A percentile compares a stretch with the other conserved stretches of the same genome.
Evolutionary conservation across 2,888 invertebrate genomes (phyloP).

Genomic region (Xestia c-nigrum): DNA sequence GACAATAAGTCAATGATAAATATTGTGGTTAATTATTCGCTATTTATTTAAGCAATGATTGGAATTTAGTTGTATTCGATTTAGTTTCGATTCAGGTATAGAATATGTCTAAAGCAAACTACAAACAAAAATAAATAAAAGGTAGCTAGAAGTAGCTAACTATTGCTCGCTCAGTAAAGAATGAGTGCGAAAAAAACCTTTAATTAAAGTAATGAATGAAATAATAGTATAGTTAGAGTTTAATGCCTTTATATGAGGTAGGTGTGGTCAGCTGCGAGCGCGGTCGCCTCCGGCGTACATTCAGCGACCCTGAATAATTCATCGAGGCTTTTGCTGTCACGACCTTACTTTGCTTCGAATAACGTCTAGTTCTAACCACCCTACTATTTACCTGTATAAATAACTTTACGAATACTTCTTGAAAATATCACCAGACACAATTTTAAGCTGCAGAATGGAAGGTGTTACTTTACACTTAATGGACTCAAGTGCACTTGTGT

Average conservation of each 20-base stretch:
- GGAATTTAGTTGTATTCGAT: neutral
- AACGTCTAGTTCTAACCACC: slow-evolving; percentile 69
- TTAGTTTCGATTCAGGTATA: neutral
- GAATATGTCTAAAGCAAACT: neutral
- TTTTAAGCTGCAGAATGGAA: slow-evolving; percentile 65
- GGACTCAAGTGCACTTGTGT: slow-evolving; percentile 71
- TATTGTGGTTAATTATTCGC: neutral
- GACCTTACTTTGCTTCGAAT: slow-evolving; percentile 75
- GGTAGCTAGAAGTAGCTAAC: neutral
- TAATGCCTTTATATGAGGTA: slow-evolving; percentile 68
- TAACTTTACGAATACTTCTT: slow-evolving; percentile 60
- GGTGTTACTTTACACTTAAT: slow-evolving; percentile 70
- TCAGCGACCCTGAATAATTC: slow-evolving; percentile 85
- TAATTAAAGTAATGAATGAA: slow-evolving; percentile 49
- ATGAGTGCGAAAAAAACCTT: slow-evolving; percentile 2
- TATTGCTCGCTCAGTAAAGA: neutral
- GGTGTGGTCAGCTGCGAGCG: slow-evolving; percentile 74
- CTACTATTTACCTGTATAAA: slow-evolving; percentile 52
- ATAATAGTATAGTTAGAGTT: slow-evolving; percentile 47
- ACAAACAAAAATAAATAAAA: neutral
- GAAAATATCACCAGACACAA: slow-evolving; percentile 66
- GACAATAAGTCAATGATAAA: neutral
- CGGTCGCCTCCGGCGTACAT: slow-evolving; percentile 71
- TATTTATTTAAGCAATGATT: neutral
- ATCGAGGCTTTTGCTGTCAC: slow-evolving; percentile 78